Evolutionary conservation across 2,888 invertebrate species (phyloP), one percentile per base, ranked within the genome.

Genomic region (Strigamia transsilvanica): DNA sequence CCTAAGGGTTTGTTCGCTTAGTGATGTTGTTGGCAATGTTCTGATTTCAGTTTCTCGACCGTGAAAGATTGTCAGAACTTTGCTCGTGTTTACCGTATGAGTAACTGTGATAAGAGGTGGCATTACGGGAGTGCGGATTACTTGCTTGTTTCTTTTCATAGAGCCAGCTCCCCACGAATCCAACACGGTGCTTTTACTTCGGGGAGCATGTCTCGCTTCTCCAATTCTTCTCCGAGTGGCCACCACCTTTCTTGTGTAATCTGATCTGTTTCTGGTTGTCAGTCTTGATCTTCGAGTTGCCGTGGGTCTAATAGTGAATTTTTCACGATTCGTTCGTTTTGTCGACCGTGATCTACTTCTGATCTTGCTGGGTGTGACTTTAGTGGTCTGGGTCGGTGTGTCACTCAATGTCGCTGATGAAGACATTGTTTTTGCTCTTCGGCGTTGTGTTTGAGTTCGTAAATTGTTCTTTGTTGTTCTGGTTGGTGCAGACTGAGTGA

Each of bases 61-160:
- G n/a, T 83, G 82, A 42, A 83, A 83, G 2, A 83, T 83, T 2
- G 83, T 83, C 2, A 83, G 18, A 7, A 83, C 79, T 81, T 83
- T 83, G 7, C 83, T 83, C 1, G 83, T 82, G 18, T 83, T 83
- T 41, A 83, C 10, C 10, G 80, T 79, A 61, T 83, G 83, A 13
- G 83, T 83, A n/a, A 83, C 82, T 3, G 83, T 83, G 5, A 83
- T 38, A 34, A 81, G 51, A 10, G 32, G 18, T 21, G 61, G 61
- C 41, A 42, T 61, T 56, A 56, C 1, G 4, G 42, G 42, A 46
- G 46, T 27, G 5, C 38, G 27, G n/a, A 32, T 18, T 5, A 78
- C 32, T 78, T 34, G 78, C 12, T 78, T 78, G 12, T 61, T 80
- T 46, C n/a, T 15, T 81, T 81, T 81, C 27, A 27, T 41, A 15